phyloP scores from a whole-genome alignment of 2,888 invertebrate species.

The Drosophila antonietae region DNA sequence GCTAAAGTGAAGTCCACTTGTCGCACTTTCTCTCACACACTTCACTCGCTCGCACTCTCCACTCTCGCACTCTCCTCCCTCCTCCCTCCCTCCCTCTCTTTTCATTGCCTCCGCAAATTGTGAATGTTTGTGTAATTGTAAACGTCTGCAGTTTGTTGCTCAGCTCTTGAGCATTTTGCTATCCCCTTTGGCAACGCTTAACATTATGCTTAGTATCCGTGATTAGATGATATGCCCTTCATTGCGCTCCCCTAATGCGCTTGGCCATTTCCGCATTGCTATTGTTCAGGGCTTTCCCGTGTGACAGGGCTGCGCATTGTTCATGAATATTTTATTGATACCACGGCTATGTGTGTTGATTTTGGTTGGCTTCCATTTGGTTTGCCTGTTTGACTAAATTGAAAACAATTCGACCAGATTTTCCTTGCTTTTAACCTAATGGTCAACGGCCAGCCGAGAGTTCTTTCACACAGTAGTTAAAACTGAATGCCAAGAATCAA shows the following conservation, averaged over 20 bases:
- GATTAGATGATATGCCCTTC: constrained; percentile 62
- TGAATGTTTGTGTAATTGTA: constrained; percentile 61
- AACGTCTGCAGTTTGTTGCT: constrained; percentile 74
- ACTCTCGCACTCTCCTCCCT: not conserved
- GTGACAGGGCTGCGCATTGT: constrained; percentile 48
- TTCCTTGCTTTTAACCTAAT: constrained; percentile 46
- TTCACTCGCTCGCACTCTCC: not conserved
- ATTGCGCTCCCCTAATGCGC: not conserved
- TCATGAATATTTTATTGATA: constrained; percentile 76
- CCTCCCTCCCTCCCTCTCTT: constrained; percentile 3
- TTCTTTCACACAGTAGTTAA: not conserved
- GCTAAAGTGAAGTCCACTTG: constrained; percentile 59
- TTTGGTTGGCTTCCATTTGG: constrained; percentile 43
- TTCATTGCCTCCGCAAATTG: not conserved
- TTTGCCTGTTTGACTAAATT: constrained; percentile 49
- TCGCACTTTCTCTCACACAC: constrained; percentile 35
- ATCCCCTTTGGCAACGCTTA: constrained; percentile 38
- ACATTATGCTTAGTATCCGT: constrained; percentile 75
- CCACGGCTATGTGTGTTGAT: constrained; percentile 45
- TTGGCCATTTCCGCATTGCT: constrained; percentile 47
- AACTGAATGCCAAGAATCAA: not conserved
- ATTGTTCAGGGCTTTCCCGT: constrained; percentile 43
- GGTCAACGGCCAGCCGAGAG: constrained; percentile 28
- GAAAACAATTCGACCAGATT: constrained; percentile 55
- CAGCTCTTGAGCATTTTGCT: constrained; percentile 48